Conservation (phyloP, 2,888 invertebrate species). For the Idaea biselata region DNA sequence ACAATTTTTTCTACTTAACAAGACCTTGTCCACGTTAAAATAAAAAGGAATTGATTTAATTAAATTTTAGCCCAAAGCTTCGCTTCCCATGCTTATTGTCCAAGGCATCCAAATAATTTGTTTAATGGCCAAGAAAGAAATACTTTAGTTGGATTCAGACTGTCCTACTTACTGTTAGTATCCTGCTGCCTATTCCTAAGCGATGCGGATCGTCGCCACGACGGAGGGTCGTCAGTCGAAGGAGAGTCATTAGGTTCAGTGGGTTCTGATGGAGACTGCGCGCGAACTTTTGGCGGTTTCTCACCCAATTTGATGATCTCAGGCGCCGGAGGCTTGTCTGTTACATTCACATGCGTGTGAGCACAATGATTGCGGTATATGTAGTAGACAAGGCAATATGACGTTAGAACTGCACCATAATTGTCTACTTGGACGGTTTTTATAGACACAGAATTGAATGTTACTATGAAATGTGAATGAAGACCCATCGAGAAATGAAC, state of each 20-base stretch:
- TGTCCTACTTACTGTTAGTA: conserved; percentile 49
- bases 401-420: background rate
- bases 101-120: no score
- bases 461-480: background rate
- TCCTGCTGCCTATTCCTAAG: conserved; percentile 62
- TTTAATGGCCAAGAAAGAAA: conserved; percentile 28
- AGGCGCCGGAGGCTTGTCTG: conserved; percentile 61
- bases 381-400: background rate
- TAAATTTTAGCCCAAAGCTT: no score
- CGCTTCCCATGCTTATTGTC: no score
- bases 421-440: background rate
- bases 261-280: conserved; percentile 62
- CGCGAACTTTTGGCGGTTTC: conserved; percentile 67
- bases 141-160: conserved; percentile 36
- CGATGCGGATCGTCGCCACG: conserved; percentile 69
- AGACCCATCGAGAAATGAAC: no score
- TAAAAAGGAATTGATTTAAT: no score
- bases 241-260: conserved; percentile 41
- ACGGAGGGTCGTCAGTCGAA: conserved; percentile 58
- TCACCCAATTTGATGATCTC: conserved; percentile 72
- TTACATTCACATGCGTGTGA: conserved; percentile 8
- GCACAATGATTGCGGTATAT: conserved; percentile 11
- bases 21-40: no score
- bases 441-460: background rate
- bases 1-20: no score